Evolutionary conservation across 2,888 invertebrate species (phyloP).

Genomic region (Sarcophaga subvicina): DNA sequence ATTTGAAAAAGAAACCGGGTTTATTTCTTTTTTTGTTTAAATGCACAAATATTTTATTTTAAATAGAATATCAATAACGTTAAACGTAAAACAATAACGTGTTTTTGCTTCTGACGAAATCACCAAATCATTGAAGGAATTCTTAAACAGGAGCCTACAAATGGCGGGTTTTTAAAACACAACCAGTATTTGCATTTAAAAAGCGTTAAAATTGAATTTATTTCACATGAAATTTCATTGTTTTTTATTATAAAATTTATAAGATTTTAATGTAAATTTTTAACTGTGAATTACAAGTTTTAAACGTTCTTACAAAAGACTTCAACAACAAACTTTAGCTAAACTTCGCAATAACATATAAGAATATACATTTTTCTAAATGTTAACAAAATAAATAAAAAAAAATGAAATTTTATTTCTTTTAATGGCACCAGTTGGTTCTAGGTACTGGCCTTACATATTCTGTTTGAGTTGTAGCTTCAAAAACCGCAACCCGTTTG

Average conservation of each 20-base stretch:
- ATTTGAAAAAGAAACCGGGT: background rate
- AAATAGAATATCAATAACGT: background rate
- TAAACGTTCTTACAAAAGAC: background rate
- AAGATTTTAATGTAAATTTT: background rate
- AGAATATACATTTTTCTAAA: background rate
- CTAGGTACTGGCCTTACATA: too few relatives aligned
- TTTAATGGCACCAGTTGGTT: too few relatives aligned
- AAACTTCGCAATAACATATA: background rate
- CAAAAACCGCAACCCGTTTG: too few relatives aligned
- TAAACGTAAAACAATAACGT: background rate
- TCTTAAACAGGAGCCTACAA: constrained; percentile 35
- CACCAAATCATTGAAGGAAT: background rate
- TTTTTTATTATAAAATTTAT: background rate
- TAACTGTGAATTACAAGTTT: background rate
- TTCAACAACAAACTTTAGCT: background rate
- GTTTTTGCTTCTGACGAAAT: background rate
- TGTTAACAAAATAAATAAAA: background rate
- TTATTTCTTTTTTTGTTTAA: constrained; percentile 7
- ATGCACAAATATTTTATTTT: constrained; percentile 27
- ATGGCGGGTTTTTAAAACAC: background rate
- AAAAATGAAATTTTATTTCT: background rate
- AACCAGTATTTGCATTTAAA: background rate
- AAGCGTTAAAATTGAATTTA: background rate
- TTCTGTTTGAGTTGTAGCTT: too few relatives aligned
- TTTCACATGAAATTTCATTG: background rate